Conservation (phyloP, 2,797 vertebrate genomes). For the Acanthiza pusilla region DNA sequence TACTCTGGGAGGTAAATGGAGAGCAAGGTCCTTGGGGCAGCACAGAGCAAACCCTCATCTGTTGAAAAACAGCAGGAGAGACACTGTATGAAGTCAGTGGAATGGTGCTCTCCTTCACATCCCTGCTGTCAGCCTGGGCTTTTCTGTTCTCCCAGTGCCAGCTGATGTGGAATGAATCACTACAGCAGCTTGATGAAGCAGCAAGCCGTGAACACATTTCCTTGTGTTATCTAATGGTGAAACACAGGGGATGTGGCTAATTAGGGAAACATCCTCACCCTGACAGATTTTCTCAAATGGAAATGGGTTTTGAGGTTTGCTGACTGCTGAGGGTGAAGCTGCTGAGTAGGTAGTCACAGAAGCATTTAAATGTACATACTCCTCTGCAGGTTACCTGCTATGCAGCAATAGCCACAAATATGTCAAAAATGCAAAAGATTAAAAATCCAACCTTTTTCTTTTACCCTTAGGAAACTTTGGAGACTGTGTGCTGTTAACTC, state of each 20-base stretch:
- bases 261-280: neutral
- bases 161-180: neutral
- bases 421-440: neutral
- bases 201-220: neutral
- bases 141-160: neutral
- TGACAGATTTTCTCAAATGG: neutral
- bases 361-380: neutral
- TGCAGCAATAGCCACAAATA: neutral
- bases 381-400: slow-evolving; percentile 13
- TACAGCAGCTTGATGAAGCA: slow-evolving; percentile 14
- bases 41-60: neutral
- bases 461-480: neutral
- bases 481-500: neutral
- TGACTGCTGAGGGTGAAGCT: neutral
- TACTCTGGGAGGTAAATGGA: neutral
- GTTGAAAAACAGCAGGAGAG: neutral
- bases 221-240: slow-evolving; percentile 30
- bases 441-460: neutral
- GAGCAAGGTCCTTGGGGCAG: neutral
- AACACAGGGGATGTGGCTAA: slow-evolving; percentile 35
- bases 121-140: neutral
- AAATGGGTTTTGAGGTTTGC: neutral
- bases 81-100: neutral
- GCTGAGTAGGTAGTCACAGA: neutral
- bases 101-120: neutral